These are phyloP conservation scores for Pristionchus mayeri DNA, from an alignment of 2,888 invertebrate species.

Conservation along the genomic window DNA sequence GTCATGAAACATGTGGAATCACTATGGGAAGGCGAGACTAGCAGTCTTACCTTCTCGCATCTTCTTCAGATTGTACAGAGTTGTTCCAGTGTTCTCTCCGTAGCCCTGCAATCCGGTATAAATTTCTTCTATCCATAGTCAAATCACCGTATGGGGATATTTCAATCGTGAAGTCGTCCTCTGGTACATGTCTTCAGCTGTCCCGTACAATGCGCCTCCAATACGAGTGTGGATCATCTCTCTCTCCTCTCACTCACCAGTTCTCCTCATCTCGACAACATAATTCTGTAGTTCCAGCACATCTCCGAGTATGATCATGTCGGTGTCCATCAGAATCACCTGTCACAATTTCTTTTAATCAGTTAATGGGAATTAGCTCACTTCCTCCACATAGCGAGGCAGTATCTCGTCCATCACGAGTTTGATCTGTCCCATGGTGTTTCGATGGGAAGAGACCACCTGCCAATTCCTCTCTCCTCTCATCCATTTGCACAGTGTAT, in stretches of 20 bases:
- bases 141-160: neutral
- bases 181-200: slow-evolving; percentile 11
- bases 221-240: neutral
- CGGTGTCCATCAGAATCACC: slow-evolving; percentile 11
- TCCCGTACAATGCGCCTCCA: neutral
- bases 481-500: neutral
- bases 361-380: neutral
- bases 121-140: too few species aligned
- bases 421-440: slow-evolving; percentile 13
- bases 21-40: neutral
- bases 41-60: neutral
- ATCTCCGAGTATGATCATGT: slow-evolving; percentile 21
- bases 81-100: slow-evolving; percentile 23
- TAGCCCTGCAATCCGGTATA: neutral
- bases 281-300: neutral
- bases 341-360: neutral
- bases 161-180: neutral
- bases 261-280: neutral
- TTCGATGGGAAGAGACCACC: neutral
- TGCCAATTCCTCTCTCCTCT: neutral
- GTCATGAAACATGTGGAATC: too few species aligned
- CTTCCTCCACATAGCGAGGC: neutral
- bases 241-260: neutral
- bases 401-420: neutral
- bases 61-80: slow-evolving; percentile 30